Evolutionary conservation across 2,888 invertebrate species (phyloP).

Genomic region (Meghimatium bilineatum): DNA sequence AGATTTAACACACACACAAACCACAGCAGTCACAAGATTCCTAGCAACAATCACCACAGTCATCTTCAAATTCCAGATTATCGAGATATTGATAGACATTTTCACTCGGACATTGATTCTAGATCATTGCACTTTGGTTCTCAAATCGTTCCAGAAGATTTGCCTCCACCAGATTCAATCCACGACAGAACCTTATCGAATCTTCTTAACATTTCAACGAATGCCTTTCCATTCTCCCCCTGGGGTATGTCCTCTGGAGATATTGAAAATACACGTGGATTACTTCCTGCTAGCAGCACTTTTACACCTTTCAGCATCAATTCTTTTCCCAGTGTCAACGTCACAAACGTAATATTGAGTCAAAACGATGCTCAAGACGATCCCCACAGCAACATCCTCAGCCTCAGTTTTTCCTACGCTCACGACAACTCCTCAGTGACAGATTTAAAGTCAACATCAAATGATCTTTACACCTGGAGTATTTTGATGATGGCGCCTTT

Average conservation of each 20-base stretch:
- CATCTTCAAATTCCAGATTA: not conserved
- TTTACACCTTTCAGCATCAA: not conserved
- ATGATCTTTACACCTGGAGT: conserved; percentile 61
- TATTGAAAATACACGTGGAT: too few relatives aligned
- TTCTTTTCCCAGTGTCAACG: not conserved
- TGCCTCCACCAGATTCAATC: not conserved
- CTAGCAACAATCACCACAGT: not conserved
- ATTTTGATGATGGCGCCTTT: conserved; percentile 66
- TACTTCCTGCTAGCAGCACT: not conserved
- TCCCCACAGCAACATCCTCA: not conserved
- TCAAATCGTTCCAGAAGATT: conserved; percentile 30
- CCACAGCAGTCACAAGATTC: conserved; percentile 2
- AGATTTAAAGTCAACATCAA: not conserved
- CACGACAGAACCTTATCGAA: not conserved
- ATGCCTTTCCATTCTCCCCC: conserved; percentile 16
- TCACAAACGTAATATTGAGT: not conserved
- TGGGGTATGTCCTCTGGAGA: not conserved
- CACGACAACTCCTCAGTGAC: not conserved
- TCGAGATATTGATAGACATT: conserved; percentile 25
- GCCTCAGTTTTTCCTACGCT: not conserved
- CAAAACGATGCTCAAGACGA: not conserved
- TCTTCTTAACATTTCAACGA: not conserved
- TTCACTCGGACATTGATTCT: conserved; percentile 1
- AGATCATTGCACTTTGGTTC: conserved; percentile 15
- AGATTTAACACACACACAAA: not conserved